phyloP scores from a whole-genome alignment of 2,113 vertebrate species.

The Herpailurus yagouaroundi region DNA sequence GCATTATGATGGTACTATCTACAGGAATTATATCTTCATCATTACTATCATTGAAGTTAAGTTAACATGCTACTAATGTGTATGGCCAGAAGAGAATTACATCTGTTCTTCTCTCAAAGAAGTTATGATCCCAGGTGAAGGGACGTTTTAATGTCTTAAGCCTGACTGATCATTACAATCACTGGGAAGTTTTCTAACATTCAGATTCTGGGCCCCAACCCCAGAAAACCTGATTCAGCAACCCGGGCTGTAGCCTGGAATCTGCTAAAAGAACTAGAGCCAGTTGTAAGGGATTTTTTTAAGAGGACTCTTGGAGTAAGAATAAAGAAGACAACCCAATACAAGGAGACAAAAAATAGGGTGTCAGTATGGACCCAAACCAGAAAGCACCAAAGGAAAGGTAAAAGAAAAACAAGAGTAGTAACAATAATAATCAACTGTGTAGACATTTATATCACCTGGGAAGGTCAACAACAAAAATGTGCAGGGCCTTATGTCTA shows the following conservation, averaged over 20 bases:
- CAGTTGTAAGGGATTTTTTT: background rate
- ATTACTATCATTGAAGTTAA: background rate
- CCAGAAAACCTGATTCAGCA: background rate
- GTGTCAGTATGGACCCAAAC: background rate
- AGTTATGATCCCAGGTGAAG: background rate
- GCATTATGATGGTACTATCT: background rate
- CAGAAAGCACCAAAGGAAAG: background rate
- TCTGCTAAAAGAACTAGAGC: background rate
- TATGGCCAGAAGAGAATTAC: background rate
- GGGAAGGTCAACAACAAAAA: background rate
- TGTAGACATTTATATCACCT: background rate
- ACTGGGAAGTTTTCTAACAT: constrained; percentile 2
- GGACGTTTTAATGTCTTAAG: constrained; percentile 9
- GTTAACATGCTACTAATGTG: background rate
- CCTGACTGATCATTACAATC: background rate
- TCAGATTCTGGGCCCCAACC: background rate
- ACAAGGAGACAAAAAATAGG: background rate
- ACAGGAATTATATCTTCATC: constrained; percentile 20
- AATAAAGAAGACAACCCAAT: background rate
- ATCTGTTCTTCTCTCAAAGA: constrained; percentile 28
- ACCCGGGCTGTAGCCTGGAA: background rate
- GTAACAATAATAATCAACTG: background rate
- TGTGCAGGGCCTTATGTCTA: background rate
- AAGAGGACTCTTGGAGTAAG: background rate
- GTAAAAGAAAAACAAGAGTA: background rate